Percentiles rank a stretch among this genome's conserved stretches.
Evolutionary conservation across 2,888 invertebrate species (phyloP).

Genomic region (Volucella zonaria): DNA sequence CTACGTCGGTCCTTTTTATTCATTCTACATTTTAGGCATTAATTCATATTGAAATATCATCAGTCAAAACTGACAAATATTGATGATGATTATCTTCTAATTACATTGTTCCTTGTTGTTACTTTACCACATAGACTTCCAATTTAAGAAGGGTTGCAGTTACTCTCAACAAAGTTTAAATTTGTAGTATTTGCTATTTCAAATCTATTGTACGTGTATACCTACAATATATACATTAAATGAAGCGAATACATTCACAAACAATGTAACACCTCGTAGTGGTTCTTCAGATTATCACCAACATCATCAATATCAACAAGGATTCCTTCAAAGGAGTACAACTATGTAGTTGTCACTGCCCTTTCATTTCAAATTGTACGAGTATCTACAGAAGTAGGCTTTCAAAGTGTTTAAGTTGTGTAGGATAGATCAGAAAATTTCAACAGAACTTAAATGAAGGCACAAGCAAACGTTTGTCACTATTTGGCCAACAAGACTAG

Average conservation of each 20-base stretch:
- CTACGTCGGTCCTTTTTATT: too few species aligned
- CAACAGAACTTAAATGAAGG: slow-evolving; percentile 3
- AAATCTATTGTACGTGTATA: neutral
- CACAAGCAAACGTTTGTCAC: slow-evolving; percentile 22
- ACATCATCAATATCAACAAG: neutral
- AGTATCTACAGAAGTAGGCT: too few species aligned
- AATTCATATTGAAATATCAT: too few species aligned
- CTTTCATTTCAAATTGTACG: too few species aligned
- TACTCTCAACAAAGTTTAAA: neutral
- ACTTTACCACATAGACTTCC: too few species aligned
- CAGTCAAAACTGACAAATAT: too few species aligned
- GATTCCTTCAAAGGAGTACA: slow-evolving; percentile 16
- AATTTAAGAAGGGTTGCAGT: neutral
- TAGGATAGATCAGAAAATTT: slow-evolving; percentile 9
- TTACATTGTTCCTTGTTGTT: too few species aligned
- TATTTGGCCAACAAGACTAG: slow-evolving; percentile 25
- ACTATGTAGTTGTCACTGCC: neutral
- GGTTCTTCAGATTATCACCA: slow-evolving; percentile 20
- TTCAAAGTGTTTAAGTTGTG: too few species aligned
- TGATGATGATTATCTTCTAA: too few species aligned
- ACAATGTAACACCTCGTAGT: neutral
- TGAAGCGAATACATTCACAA: slow-evolving; percentile 12
- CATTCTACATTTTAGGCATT: too few species aligned
- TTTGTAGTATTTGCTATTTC: neutral
- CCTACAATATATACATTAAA: neutral